Evolutionary conservation across 2,113 vertebrate genomes (phyloP).

Genomic region (Poeciliopsis prolifica): DNA sequence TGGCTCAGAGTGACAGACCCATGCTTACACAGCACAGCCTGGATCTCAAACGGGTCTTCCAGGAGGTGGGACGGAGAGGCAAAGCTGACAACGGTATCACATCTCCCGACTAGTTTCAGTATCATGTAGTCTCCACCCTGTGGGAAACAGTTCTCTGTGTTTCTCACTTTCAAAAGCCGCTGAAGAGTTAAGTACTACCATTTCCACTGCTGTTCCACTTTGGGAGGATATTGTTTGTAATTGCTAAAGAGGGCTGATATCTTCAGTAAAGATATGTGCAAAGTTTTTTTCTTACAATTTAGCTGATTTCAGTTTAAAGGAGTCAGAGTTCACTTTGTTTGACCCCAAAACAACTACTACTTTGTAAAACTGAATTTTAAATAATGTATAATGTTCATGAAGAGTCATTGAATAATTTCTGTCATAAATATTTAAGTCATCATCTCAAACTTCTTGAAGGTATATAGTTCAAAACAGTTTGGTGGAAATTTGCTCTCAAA

Average conservation of each 20-base stretch:
- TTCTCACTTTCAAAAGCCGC: conserved; percentile 33
- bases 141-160: conserved; percentile 24
- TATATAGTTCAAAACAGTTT: not conserved
- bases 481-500: not conserved
- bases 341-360: not conserved
- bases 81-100: conserved; percentile 47
- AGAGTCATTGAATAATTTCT: not conserved
- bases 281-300: not conserved
- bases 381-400: not conserved
- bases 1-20: not conserved
- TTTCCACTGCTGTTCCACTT: conserved; percentile 12
- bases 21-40: not conserved
- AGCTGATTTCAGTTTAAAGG: too few species aligned
- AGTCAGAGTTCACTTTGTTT: not conserved
- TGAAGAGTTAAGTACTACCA: conserved; percentile 50
- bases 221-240: conserved; percentile 42
- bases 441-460: not conserved
- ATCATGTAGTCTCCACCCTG: conserved; percentile 8
- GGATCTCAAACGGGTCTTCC: conserved; percentile 45
- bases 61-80: conserved; percentile 12
- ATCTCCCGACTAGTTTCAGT: conserved; percentile 49
- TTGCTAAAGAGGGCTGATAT: conserved; percentile 31
- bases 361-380: not conserved
- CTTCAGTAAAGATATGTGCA: conserved; percentile 17
- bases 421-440: too few species aligned